Evolutionary conservation across 2,797 vertebrate genomes (phyloP).

Genomic region (Hipposideros larvatus): DNA sequence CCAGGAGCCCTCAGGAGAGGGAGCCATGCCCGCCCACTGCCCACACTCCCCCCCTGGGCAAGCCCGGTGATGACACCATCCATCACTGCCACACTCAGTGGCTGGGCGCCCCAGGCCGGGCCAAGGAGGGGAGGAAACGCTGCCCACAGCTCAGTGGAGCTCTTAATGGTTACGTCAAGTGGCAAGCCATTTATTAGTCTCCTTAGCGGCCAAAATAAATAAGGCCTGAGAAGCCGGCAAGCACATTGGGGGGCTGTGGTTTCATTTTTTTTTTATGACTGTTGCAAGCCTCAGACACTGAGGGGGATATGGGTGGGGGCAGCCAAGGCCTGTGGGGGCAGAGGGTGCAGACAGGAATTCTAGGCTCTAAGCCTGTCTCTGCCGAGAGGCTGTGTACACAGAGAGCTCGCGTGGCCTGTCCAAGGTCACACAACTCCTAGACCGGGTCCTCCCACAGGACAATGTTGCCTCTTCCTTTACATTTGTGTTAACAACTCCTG

Average conservation of each 20-base stretch:
- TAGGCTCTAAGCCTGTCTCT: neutral
- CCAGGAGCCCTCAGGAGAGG: neutral
- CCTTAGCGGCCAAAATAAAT: conserved; percentile 71
- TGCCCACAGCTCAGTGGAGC: conserved; percentile 73
- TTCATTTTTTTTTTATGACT: neutral
- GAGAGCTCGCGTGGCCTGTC: rapidly evolving
- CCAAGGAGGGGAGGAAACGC: neutral
- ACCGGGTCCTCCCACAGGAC: rapidly evolving
- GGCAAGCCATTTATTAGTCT: conserved; percentile 73
- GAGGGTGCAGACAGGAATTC: neutral
- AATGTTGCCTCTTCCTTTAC: rapidly evolving
- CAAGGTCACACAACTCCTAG: neutral
- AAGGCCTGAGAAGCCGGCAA: conserved; percentile 54
- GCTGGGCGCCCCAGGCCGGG: conserved; percentile 2
- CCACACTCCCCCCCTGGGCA: neutral
- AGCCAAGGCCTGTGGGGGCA: no score
- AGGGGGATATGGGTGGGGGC: neutral
- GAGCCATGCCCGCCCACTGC: rapidly evolving
- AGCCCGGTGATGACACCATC: neutral
- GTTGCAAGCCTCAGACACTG: neutral
- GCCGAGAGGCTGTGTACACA: neutral
- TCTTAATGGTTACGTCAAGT: conserved; percentile 69
- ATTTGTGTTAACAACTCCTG: rapidly evolving
- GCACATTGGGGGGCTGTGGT: neutral
- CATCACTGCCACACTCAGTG: conserved; percentile 37